Percentiles rank a stretch among this genome's conserved stretches.
These are phyloP conservation scores for Leucozona laternaria DNA, from an alignment of 2,888 invertebrate species.

Conservation along the genomic window DNA sequence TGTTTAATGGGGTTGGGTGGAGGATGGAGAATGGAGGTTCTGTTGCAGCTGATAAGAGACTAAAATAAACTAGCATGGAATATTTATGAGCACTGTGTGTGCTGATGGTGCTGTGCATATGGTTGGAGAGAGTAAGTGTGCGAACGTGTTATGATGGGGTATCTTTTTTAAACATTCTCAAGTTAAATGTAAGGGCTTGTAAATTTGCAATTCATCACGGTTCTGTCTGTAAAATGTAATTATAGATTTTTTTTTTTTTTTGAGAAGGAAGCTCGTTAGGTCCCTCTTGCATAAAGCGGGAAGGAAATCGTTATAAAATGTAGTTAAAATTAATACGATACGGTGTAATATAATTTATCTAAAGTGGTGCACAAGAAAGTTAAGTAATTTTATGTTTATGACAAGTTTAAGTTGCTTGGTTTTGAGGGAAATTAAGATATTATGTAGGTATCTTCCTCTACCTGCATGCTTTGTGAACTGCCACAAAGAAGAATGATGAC, in stretches of 20 bases:
- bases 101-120: neutral
- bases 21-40: neutral
- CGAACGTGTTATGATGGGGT: neutral
- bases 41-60: constrained; percentile 69
- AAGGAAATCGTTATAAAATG: constrained; percentile 37
- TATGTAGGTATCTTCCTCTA: no score
- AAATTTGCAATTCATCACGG: constrained; percentile 53
- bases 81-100: constrained; percentile 46
- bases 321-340: constrained; percentile 40
- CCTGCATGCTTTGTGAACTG: no score
- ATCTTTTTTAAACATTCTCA: constrained; percentile 6
- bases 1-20: neutral
- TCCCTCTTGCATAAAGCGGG: constrained; percentile 13
- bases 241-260: constrained; percentile 37
- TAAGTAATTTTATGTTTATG: constrained; percentile 8
- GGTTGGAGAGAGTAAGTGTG: neutral
- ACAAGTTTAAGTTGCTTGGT: neutral
- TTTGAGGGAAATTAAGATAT: constrained; percentile 8
- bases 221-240: constrained; percentile 40
- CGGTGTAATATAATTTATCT: constrained; percentile 25
- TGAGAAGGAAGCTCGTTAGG: constrained; percentile 45
- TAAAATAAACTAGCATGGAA: constrained; percentile 55
- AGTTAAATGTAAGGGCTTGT: constrained; percentile 32
- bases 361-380: constrained; percentile 14
- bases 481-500: neutral